phyloP scores from a whole-genome alignment of 2,888 invertebrate species.

The Ormyrus thymus region DNA sequence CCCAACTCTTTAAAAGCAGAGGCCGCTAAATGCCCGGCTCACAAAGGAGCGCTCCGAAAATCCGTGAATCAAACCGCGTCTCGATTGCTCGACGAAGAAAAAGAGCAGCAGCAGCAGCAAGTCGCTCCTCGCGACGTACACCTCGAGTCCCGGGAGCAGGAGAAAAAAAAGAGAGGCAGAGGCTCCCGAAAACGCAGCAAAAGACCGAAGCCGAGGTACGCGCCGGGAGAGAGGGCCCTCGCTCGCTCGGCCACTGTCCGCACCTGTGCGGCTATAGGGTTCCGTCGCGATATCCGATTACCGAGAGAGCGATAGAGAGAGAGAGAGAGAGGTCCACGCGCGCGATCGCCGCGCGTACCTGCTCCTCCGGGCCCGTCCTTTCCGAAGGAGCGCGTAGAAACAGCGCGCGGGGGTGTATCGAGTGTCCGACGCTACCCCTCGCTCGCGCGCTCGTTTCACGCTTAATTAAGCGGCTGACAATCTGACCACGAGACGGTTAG shows the following conservation, averaged over 20 bases:
- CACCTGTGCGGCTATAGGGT: conserved; percentile 74
- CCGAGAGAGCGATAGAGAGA: conserved; percentile 54
- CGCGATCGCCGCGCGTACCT: conserved; percentile 20
- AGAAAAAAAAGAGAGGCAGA: background rate
- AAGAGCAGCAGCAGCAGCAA: background rate
- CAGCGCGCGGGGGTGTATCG: conserved; percentile 70
- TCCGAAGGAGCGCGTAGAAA: too few species aligned
- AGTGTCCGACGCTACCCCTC: conserved; percentile 72
- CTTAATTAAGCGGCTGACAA: conserved; percentile 74
- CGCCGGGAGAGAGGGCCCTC: conserved; percentile 1
- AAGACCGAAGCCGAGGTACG: background rate
- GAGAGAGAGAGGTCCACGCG: conserved; percentile 43
- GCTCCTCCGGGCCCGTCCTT: too few species aligned
- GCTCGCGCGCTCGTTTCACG: conserved; percentile 73
- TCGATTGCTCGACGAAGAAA: conserved; percentile 21
- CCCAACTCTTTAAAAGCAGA: too few species aligned
- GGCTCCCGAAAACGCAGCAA: background rate
- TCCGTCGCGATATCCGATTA: conserved; percentile 69
- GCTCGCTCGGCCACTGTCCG: conserved; percentile 54
- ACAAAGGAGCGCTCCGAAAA: background rate
- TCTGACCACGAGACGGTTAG: conserved; percentile 74
- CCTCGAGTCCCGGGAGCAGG: too few species aligned
- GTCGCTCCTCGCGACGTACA: too few species aligned
- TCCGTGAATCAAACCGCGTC: conserved; percentile 7
- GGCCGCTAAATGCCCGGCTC: background rate